Conservation (phyloP, 2,113 vertebrate genomes). For the Macaca mulatta region DNA sequence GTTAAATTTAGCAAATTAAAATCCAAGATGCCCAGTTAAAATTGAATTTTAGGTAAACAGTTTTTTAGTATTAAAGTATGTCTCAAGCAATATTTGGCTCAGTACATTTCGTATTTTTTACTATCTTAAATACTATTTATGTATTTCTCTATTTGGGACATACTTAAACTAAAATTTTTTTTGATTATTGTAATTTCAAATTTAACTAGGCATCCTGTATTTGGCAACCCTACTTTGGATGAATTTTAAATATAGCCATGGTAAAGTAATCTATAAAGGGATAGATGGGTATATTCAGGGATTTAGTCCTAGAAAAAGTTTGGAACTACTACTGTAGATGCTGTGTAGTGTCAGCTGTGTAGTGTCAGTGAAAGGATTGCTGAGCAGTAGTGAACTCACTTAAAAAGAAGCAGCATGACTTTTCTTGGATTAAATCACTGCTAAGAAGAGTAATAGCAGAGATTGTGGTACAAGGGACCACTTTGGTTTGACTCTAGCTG, state of each 20-base stretch:
- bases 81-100: neutral
- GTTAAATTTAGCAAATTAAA: constrained; percentile 55
- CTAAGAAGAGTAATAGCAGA: neutral
- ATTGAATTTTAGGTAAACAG: neutral
- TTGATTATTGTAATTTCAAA: constrained; percentile 44
- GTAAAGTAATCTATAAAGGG: constrained; percentile 26
- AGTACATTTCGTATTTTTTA: neutral
- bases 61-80: constrained; percentile 35
- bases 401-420: neutral
- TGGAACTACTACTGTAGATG: neutral
- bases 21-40: neutral
- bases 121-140: constrained; percentile 34
- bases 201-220: neutral
- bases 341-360: neutral
- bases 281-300: neutral
- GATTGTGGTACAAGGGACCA: neutral
- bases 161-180: constrained; percentile 15
- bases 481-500: neutral
- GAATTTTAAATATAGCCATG: constrained; percentile 48
- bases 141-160: constrained; percentile 38
- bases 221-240: constrained; percentile 15
- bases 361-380: neutral
- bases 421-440: neutral
- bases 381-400: neutral
- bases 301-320: constrained; percentile 10